Percentiles rank a stretch among this genome's conserved stretches.
phyloP scores from a whole-genome alignment of 2,888 invertebrate genomes.

The Linnaemya vulpina region DNA sequence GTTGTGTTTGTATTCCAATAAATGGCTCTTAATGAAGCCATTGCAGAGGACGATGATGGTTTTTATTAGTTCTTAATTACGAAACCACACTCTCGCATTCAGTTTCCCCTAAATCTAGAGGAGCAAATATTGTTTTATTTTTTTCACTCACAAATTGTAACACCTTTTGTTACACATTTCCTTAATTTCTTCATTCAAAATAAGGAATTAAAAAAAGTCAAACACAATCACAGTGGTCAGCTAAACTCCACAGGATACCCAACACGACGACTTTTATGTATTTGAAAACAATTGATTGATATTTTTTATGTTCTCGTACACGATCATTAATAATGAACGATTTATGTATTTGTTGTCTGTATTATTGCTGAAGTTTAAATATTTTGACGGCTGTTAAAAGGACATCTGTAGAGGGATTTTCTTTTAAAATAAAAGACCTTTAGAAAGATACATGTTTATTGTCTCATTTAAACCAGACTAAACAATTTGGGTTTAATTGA shows the following conservation, averaged over 20 bases:
- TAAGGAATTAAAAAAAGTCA: not conserved
- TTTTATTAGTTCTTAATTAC: conserved; percentile 75
- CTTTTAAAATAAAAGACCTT: conserved; percentile 44
- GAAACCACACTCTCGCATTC: conserved; percentile 71
- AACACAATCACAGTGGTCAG: conserved; percentile 58
- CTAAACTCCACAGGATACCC: conserved; percentile 60
- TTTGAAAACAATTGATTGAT: conserved; percentile 57
- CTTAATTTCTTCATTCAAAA: conserved; percentile 37
- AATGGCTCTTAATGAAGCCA: conserved; percentile 75
- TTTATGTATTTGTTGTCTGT: conserved; percentile 45
- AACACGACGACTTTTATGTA: conserved; percentile 7
- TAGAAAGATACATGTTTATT: conserved; percentile 14
- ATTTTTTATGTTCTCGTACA: conserved; percentile 1
- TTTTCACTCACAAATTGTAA: conserved; percentile 41
- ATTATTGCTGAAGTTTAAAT: conserved; percentile 54
- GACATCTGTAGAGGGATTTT: conserved; percentile 69
- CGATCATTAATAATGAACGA: conserved; percentile 48
- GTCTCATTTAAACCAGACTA: conserved; percentile 48
- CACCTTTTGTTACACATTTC: conserved; percentile 62
- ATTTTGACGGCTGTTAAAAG: conserved; percentile 73
- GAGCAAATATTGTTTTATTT: not conserved
- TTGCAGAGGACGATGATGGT: conserved; percentile 51
- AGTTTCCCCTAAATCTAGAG: conserved; percentile 10
- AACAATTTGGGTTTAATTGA: conserved; percentile 52
- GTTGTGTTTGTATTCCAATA: conserved; percentile 49